phyloP scores from a whole-genome alignment of 1,140 invertebrate species.

The Harpegnathos saltator region DNA sequence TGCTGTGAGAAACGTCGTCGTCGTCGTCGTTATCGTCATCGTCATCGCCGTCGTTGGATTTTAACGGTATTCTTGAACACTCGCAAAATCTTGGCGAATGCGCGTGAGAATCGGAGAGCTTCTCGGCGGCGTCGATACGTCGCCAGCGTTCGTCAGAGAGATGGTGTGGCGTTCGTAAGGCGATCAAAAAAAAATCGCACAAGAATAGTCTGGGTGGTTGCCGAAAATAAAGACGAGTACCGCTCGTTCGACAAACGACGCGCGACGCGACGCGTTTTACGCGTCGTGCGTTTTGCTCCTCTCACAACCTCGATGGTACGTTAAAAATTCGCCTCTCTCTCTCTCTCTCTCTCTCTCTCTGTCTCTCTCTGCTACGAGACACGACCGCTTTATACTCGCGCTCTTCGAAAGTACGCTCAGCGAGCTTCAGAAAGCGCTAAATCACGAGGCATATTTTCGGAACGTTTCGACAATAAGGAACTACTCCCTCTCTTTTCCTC shows the following conservation, averaged over 20 bases:
- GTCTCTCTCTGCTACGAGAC: not conserved
- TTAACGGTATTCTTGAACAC: no score
- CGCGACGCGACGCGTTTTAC: constrained; percentile 31
- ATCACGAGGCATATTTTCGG: constrained; percentile 37
- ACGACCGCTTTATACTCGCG: not conserved
- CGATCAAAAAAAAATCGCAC: constrained; percentile 67
- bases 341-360: not conserved
- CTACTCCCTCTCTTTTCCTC: not conserved
- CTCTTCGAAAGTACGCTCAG: constrained; percentile 29
- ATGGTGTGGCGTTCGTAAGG: constrained; percentile 50
- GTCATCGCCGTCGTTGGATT: no score
- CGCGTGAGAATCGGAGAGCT: not conserved
- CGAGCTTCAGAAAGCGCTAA: constrained; percentile 3
- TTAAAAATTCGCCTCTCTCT: no score
- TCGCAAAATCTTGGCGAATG: not conserved
- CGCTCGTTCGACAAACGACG: constrained; percentile 67
- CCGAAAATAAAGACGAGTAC: constrained; percentile 69
- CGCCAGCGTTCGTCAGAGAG: constrained; percentile 37
- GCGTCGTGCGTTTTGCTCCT: not conserved
- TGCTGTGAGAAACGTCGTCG: no score
- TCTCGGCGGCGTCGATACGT: constrained; percentile 44
- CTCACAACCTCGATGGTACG: not conserved
- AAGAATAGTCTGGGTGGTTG: constrained; percentile 61
- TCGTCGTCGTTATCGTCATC: no score
- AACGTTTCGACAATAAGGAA: constrained; percentile 12